These are phyloP conservation scores for Notamacropus eugenii DNA, from an alignment of 2,797 vertebrate genomes.

Conservation along the genomic window DNA sequence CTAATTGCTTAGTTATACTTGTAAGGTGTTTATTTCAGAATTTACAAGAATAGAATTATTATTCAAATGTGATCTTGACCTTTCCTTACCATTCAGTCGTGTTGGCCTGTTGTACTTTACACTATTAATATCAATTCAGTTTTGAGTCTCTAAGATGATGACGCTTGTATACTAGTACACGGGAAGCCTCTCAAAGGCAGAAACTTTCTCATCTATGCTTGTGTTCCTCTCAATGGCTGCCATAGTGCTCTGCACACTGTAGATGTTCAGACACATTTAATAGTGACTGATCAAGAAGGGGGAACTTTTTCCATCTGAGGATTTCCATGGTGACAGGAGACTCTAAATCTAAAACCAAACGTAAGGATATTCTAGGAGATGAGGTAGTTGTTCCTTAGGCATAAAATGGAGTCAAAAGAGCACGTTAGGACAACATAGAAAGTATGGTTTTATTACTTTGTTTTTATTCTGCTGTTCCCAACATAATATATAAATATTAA, in stretches of 20 bases:
- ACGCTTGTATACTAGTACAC: neutral
- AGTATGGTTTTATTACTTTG: neutral
- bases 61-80: conserved; percentile 1
- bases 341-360: neutral
- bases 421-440: neutral
- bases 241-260: conserved; percentile 21
- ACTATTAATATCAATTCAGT: neutral
- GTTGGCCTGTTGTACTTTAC: conserved; percentile 16
- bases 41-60: conserved; percentile 16
- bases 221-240: neutral
- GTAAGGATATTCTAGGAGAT: neutral
- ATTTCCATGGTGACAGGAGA: neutral
- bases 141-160: neutral
- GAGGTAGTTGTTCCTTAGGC: conserved; percentile 14
- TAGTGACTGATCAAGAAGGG: neutral
- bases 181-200: neutral
- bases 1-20: neutral
- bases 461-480: conserved; percentile 38
- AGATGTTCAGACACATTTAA: neutral
- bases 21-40: conserved; percentile 35
- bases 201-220: neutral
- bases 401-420: neutral
- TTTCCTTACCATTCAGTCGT: neutral
- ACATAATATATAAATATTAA: too few species aligned
- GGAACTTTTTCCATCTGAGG: neutral